Evolutionary conservation across 2,888 invertebrate species (phyloP), one percentile per base, ranked within the genome.

Genomic region (Dichetophora obliterata): DNA sequence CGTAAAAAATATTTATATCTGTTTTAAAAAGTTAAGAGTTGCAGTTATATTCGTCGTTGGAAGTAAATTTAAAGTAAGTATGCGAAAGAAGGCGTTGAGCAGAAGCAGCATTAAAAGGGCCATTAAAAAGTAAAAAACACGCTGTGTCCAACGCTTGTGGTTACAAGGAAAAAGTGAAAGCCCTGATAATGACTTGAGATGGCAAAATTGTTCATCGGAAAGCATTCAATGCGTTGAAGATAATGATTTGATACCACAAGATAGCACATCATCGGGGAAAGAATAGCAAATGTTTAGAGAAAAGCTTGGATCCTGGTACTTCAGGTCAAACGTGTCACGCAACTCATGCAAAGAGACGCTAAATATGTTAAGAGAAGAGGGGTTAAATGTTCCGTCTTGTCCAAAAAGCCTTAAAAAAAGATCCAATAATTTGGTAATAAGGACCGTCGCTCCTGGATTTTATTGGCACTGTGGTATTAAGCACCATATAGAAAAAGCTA

Each of bases 41-140:
- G 3, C 5, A 31, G 31, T 31, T 31, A 4, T 4, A 31, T 31
- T 31, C 31, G 31, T 31, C 31, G 31, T 31, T 31, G 31, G 31
- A 31, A 31, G 31, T 5, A 31, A 31, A 4, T 31, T 31, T 31
- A 31, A 31, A 31, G 31, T 52, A 52, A 52, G 52, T 52, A 52
- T 52, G 52, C 52, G 6, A 2, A 52, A n/a, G 6, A 52, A 52
- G n/a, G 52, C 4, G 14, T 52, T 52, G 6, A 52, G 52, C 52
- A 52, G 52, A 52, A 52, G 52, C 6, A 52, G 52, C 52, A 52
- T 52, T n/a, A 52, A 52, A 52, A 52, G 52, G 52, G 52, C 52
- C n/a, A 52, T 52, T 5, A 52, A 52, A 52, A 52, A 52, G n/a
- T 3, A 52, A 52, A 52, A 52, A 52, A 3, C 3, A 52, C 14